Evolutionary conservation across 1,140 invertebrate genomes (phyloP), one percentile per base, ranked within the genome.

Genomic region (Choristoneura fumiferana): DNA sequence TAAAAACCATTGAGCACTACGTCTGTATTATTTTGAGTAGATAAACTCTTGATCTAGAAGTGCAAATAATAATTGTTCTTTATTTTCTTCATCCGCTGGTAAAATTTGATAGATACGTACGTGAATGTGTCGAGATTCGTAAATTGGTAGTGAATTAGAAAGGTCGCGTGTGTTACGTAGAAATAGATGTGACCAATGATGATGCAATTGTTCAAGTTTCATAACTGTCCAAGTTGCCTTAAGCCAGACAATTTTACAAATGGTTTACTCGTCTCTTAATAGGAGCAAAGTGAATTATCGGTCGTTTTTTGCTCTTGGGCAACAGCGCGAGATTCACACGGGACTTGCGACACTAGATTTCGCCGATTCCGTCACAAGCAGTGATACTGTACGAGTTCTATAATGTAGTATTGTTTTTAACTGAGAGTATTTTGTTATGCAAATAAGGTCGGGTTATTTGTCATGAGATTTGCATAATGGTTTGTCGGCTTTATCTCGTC

Each of bases 271-370:
- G 43, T 71, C 70, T 60, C 70, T 67, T 70, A 72, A 71, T 78
- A 70, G 54, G 62, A 55, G 58, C 66, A 57, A 61, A 65, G 67
- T 66, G 68, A 76, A 63, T 67, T 78, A 77, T 73, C 63, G 67
- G 65, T 54, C 65, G 39, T 59, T 71, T 72, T 77, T 66, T 67
- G 65, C 39, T 66, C 63, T 36, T 65, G 65, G 67, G 70, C 73
- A 83, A 68, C 57, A 58, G 38, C 64, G 61, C 22, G 39, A 17
- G 62, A 68, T 74, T 84, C 81, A 69, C 81, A 84, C 81, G 73
- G n/a, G 75, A 68, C 74, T 63, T 78, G 72, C 73, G 73, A 81
- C 75, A 78, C 62, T 17, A 65, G 63, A 71, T 79, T 75, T 76
- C 65, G 69, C 73, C 57, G 73, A 73, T 77, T 70, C 69, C 22